Evolutionary conservation across 2,888 invertebrate species (phyloP).

Genomic region (Gortyna flavago): DNA sequence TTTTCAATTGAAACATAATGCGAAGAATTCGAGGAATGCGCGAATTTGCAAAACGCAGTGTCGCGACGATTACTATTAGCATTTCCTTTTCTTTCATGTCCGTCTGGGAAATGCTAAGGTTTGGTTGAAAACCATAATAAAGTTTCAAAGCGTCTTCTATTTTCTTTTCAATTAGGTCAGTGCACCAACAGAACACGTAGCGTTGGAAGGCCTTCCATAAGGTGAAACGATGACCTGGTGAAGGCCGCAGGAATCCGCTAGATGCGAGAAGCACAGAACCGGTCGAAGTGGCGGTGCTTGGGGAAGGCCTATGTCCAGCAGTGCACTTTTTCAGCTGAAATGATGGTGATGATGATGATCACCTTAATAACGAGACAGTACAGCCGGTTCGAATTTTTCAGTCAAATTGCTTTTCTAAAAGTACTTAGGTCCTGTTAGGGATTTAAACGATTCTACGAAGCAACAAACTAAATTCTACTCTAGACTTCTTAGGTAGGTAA

Average conservation of each 20-base stretch:
- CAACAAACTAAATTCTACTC: background rate
- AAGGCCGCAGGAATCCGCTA: too few species aligned
- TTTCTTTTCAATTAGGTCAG: background rate
- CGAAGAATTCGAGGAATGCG: constrained; percentile 22
- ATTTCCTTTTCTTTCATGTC: constrained; percentile 10
- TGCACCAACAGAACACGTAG: background rate
- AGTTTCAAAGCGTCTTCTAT: background rate
- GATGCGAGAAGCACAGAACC: background rate
- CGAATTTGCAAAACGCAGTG: constrained; percentile 36
- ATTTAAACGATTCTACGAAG: constrained; percentile 10
- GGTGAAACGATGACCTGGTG: background rate
- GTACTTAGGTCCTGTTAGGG: background rate
- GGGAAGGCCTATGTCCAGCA: background rate
- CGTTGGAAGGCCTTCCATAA: background rate
- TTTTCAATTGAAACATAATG: constrained; percentile 34
- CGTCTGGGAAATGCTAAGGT: background rate
- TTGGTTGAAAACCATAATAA: background rate
- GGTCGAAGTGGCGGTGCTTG: background rate
- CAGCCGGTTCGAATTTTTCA: background rate
- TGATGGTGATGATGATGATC: background rate
- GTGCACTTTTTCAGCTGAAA: background rate
- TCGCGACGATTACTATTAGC: constrained; percentile 15
- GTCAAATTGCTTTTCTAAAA: background rate
- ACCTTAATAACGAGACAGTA: background rate
- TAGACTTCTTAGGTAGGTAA: constrained; percentile 1